Conservation (phyloP, 2,888 invertebrate genomes). For the Stenchaetothrips biformis region DNA sequence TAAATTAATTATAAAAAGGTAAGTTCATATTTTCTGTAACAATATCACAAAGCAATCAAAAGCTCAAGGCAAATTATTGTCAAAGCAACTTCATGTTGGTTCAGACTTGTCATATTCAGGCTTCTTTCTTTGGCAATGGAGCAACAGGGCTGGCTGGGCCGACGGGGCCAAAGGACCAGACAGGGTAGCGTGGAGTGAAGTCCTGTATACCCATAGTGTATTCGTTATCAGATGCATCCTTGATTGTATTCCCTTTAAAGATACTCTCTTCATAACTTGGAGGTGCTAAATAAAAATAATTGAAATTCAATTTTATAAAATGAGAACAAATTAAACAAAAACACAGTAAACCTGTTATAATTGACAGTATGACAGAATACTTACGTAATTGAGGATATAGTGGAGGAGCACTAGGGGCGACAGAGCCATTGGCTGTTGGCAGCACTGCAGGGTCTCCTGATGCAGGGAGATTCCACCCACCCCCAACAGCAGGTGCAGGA, state of each 20-base stretch:
- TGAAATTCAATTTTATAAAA: not conserved
- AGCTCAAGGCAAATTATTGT: too few relatives aligned
- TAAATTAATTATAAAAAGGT: too few relatives aligned
- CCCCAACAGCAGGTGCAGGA: not conserved
- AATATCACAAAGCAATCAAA: too few relatives aligned
- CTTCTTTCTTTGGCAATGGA: too few relatives aligned
- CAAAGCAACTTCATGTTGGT: too few relatives aligned
- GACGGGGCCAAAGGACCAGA: not conserved
- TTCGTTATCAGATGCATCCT: not conserved
- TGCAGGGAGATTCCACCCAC: not conserved
- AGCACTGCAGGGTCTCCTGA: not conserved
- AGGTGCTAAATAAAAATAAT: not conserved
- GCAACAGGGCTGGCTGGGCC: not conserved
- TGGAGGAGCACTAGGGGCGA: not conserved
- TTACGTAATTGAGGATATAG: not conserved
- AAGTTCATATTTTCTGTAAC: too few relatives aligned
- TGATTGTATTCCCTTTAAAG: not conserved
- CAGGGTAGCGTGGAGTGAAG: conserved; percentile 4
- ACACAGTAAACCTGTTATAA: not conserved
- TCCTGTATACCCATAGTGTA: not conserved
- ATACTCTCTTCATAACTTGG: not conserved
- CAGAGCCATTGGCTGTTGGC: not conserved
- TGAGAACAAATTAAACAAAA: not conserved
- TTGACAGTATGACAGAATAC: not conserved
- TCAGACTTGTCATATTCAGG: too few relatives aligned